Base-by-base conservation (phyloP, 1,140 invertebrate genomes). In the Drosophila arizonae region DNA sequence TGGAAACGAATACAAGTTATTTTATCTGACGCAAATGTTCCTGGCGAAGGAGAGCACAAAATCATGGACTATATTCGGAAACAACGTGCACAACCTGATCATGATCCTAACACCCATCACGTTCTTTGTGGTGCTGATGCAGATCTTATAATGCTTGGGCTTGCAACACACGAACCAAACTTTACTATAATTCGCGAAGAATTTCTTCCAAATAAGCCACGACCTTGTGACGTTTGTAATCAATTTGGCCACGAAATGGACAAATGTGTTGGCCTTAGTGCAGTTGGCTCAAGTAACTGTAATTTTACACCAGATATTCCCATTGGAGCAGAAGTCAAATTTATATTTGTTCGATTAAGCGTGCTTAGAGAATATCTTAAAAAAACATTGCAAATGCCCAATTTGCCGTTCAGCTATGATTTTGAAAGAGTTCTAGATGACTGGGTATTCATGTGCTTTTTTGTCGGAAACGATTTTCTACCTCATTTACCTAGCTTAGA, bases 361-460 rank as follows among this genome's bases (percentile, higher is more conserved):
- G 97, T 99, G 9, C 93, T 99, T 9, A 92, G 98, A 43, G 99
- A 99, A 93, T 99, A 99, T 93, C 92, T 99, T 50, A 96, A 97
- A 90, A 95, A 94, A 92, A 98, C 99, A 77, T 93, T 99, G 39
- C 92, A 94, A 61, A 99, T 99, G 97, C 96, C 96, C 0, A 97
- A 97, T 92, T 93, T 99, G 13, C 98, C 98, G 1, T 99, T 99
- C 91, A 72, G 60, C 28, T 97, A 97, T 90, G 96, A 97, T 79
- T 97, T 97, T 90, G 97, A 99, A 89, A 92, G 97, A 69, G 97
- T 95, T 2, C 90, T 99, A 3, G 99, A 99, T 92, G 99, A 99
- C 93, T 99, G 99, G 98, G 98, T 99, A 0, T 99, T 99, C 91
- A 99, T 99, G 98, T 99, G 99, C 92, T 99, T 99, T 93, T 99